Base-by-base conservation (phyloP, 2,888 invertebrate species). In the Cyaniris semiargus region DNA sequence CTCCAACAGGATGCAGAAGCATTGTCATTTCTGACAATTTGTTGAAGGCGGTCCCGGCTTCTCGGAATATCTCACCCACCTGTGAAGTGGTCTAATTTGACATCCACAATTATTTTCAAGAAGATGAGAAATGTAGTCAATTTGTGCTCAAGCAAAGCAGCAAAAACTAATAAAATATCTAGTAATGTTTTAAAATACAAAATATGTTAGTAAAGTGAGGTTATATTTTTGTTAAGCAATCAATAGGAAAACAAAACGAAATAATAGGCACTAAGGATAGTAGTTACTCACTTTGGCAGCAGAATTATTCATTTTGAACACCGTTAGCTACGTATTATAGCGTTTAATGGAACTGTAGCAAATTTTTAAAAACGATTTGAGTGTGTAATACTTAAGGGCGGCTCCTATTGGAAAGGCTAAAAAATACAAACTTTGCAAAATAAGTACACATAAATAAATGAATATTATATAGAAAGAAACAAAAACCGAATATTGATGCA, bases 51-150 rank as follows among this genome's bases (percentile, higher is more conserved):
- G 97, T 96, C 56, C 99, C 99, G 34, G 99, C 99, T 81, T 98
- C 98, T 44, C 98, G 97, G 88, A 99, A 99, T 86, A 99, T 99
- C 92, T 99, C 99, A 77, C 98, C 98, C 81, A 99, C 98, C 98
- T 98, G 84, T 71, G 77, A 88, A 89, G 79, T 75, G 74, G 76
- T 76, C 18, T 66, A 78, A 76, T 66, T 66, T 66, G 66, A 66
- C 18, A 15, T 31, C 15, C 15, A 23, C 60, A 66, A 31, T 66
- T 66, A 66, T 66, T 66, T 31, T 66, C 66, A 31, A 23, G 66
- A 66, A 66, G 15, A 31, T 23, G 21, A 15, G 27, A 31, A 66
- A 66, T 31, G 7, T 27, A 31, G 66, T 66, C 7, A 31, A 66
- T 31, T 66, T 15, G 23, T 27, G 27, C 66, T 6, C 27, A 66